Evolutionary conservation across 2,113 vertebrate genomes (phyloP).

Genomic region (Blennius ocellaris): DNA sequence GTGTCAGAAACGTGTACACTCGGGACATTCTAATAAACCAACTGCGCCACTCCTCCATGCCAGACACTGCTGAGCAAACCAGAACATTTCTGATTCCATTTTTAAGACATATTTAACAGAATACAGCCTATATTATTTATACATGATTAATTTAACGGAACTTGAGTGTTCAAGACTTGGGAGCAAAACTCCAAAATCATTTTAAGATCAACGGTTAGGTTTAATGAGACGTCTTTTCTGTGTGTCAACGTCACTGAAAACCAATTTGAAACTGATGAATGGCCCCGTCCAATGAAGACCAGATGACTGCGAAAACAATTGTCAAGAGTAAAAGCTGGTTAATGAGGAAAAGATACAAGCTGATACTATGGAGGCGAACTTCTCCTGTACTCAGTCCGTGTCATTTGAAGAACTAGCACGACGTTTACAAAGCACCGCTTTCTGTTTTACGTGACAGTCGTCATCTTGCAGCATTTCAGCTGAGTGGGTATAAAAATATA

Average conservation of each 20-base stretch:
- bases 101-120: conserved; percentile 51
- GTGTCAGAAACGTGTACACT: conserved; percentile 45
- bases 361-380: conserved; percentile 55
- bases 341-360: conserved; percentile 62
- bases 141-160: conserved; percentile 58
- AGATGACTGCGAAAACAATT: conserved; percentile 57
- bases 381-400: conserved; percentile 48
- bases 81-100: conserved; percentile 42
- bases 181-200: conserved; percentile 40
- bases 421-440: conserved; percentile 72
- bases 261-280: conserved; percentile 48
- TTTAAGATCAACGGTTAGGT: conserved; percentile 41
- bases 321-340: conserved; percentile 70
- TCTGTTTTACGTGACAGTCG: conserved; percentile 73
- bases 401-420: conserved; percentile 67
- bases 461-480: conserved; percentile 81
- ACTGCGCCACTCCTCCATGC: conserved; percentile 16
- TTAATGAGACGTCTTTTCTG: conserved; percentile 56
- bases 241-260: conserved; percentile 62
- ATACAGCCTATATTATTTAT: conserved; percentile 55
- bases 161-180: conserved; percentile 37
- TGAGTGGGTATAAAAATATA: conserved; percentile 85
- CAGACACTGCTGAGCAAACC: conserved; percentile 26
- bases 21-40: conserved; percentile 43
- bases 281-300: conserved; percentile 48